Percentiles rank a stretch among this genome's conserved stretches.
phyloP scores from a whole-genome alignment of 64 coral and sea anemone genomes.

The Montipora sp. region DNA sequence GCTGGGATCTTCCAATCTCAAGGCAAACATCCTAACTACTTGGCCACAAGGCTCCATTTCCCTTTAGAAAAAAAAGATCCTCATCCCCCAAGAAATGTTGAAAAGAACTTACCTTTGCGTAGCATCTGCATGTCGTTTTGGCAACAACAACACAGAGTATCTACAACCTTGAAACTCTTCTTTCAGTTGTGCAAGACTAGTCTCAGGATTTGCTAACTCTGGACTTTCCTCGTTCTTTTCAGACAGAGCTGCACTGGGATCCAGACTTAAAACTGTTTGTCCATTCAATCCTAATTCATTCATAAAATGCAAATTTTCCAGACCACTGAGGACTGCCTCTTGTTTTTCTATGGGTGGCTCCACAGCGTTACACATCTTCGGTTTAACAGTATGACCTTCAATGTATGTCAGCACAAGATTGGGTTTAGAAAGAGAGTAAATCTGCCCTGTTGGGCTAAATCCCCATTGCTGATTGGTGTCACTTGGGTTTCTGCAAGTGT shows the following conservation, averaged over 20 bases:
- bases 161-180: constrained; percentile 60
- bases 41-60: no score
- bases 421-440: constrained; percentile 87
- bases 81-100: background rate
- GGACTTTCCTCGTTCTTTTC: constrained; percentile 2
- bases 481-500: constrained; percentile 47
- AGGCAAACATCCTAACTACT: no score
- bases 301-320: constrained; percentile 18
- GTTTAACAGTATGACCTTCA: constrained; percentile 53
- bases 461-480: constrained; percentile 83
- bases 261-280: background rate
- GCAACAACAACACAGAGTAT: constrained; percentile 45
- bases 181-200: constrained; percentile 49
- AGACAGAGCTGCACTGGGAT: constrained; percentile 20
- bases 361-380: background rate
- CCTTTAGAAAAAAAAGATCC: no score
- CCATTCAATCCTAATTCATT: background rate
- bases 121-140: constrained; percentile 59
- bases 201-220: background rate
- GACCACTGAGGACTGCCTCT: background rate
- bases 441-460: constrained; percentile 90
- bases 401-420: constrained; percentile 76
- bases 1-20: no score
- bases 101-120: constrained; percentile 46
- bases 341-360: background rate